Conservation (phyloP, 2,797 vertebrate genomes). For the Poeciliopsis paucimaculata region DNA sequence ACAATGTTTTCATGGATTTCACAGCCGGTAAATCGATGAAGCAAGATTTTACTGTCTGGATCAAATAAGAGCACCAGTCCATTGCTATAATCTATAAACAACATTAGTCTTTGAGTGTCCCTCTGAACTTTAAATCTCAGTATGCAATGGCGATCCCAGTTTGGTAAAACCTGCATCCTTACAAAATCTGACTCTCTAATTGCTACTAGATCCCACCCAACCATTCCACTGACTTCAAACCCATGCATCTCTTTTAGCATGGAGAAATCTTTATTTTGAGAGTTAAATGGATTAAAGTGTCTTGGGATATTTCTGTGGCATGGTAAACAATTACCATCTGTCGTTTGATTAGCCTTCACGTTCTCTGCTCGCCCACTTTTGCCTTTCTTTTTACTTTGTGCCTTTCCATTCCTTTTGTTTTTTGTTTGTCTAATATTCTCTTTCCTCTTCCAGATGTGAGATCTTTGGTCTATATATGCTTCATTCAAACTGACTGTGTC, state of each 20-base stretch:
- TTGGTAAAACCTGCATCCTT: not conserved
- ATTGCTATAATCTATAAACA: constrained; percentile 53
- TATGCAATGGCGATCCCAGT: constrained; percentile 36
- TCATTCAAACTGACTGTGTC: constrained; percentile 41
- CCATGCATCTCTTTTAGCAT: constrained; percentile 35
- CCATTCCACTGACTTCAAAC: constrained; percentile 14
- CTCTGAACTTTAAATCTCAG: constrained; percentile 2
- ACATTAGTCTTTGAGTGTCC: constrained; percentile 27
- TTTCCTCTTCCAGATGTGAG: constrained; percentile 17
- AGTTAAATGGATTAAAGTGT: not conserved
- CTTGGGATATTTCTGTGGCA: not conserved
- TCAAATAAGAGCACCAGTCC: constrained; percentile 35
- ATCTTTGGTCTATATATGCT: constrained; percentile 22
- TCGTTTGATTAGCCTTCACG: not conserved
- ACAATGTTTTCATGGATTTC: constrained; percentile 39
- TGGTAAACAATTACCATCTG: not conserved
- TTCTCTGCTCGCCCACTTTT: not conserved
- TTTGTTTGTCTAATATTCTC: not conserved
- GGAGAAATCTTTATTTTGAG: constrained; percentile 24
- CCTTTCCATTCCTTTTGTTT: constrained; percentile 31
- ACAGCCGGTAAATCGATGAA: constrained; percentile 33
- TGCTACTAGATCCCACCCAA: constrained; percentile 30
- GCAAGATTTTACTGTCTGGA: not conserved
- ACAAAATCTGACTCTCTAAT: constrained; percentile 17
- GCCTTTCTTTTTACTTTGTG: constrained; percentile 1